Base-by-base conservation (phyloP, 2,888 invertebrate genomes). In the Girardia tigrina region DNA sequence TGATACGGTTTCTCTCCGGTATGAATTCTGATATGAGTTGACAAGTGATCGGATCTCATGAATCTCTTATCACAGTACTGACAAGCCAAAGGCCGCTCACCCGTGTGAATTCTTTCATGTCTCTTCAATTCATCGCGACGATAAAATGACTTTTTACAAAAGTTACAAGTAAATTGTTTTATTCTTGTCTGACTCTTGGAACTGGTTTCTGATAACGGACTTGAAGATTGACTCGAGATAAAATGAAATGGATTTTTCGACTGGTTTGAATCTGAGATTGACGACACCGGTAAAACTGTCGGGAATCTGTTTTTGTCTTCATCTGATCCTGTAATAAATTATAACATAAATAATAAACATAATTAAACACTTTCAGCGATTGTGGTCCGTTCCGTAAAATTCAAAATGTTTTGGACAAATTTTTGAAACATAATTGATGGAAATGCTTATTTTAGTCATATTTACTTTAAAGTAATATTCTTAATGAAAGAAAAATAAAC, bases 51-150 rank as follows among this genome's bases (percentile, higher is more conserved):
- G 6, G 56, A 56, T 56, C 56, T 4, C 56, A 56, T 56, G 23
- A 56, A 56, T 56, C 56, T 56, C 23, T 56, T 56, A 56, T 56
- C 56, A 56, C 56, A 56, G 23, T 20, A 56, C n/a, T 56, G n/a
- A n/a, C 56, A 56, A n/a, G 56, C 56, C 56, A 56, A 56, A 6
- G 56, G 56, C n/a, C 56, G 56, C 23, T 56, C 56, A 56, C 56
- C 56, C 6, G 56, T 56, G n/a, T 56, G 56, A 56, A 56, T 56
- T 56, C 56, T 56, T 56, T 56, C 56, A 56, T 56, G 56, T 56
- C 56, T 56, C 23, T 56, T 56, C 56, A 56, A 56, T 56, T 56
- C 56, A 56, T 56, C 56, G 2, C 56, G 56, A n/a, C 56, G 56
- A 56, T 56, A 56, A 56, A 56, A 56, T 56, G 56, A 56, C 23